These are phyloP conservation scores for Oncorhynchus keta DNA, from an alignment of 2,113 vertebrate genomes.

Conservation along the genomic window DNA sequence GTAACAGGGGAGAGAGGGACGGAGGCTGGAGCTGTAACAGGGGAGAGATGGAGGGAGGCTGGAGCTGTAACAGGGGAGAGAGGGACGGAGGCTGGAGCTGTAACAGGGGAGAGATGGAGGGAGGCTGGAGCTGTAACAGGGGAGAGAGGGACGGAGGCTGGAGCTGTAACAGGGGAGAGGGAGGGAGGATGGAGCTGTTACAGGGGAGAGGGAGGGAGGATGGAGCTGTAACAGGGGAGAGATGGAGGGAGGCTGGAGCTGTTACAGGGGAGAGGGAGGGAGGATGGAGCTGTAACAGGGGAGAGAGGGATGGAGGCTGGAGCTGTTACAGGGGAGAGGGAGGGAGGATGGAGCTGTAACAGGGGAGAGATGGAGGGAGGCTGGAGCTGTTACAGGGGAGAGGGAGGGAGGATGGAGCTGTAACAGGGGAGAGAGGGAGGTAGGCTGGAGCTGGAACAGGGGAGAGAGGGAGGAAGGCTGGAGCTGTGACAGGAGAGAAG, in stretches of 20 bases:
- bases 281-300: background rate
- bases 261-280: constrained; percentile 5
- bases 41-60: too few relatives aligned
- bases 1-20: too few relatives aligned
- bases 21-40: too few relatives aligned
- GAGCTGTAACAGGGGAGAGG: background rate
- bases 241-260: background rate
- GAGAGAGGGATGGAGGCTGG: background rate
- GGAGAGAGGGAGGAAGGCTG: constrained; percentile 27
- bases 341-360: background rate
- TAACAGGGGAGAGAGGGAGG: background rate
- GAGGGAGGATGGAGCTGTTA: constrained; percentile 10
- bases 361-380: constrained; percentile 21
- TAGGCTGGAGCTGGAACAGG: background rate
- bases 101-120: too few relatives aligned
- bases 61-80: too few relatives aligned
- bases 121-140: background rate
- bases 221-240: background rate
- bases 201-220: background rate
- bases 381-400: background rate
- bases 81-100: too few relatives aligned
- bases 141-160: background rate
- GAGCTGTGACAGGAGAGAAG: too few relatives aligned
- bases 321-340: too few relatives aligned
- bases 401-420: constrained; percentile 17